Conservation (phyloP, 23 tunicate species). For the Styela clava region DNA sequence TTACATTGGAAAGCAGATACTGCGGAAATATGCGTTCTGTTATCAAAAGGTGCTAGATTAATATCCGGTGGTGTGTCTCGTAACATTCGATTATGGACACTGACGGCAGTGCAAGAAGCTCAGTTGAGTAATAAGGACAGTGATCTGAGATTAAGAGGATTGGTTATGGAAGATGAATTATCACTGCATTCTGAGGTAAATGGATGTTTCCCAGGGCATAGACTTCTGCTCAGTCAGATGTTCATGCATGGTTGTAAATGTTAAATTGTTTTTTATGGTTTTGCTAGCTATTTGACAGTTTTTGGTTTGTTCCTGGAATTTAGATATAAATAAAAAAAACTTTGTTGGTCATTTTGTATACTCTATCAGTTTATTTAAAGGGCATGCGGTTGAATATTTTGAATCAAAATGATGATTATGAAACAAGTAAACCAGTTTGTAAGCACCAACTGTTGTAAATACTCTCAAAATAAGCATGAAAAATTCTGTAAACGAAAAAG, state of each 20-base stretch:
- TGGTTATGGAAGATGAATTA: constrained; percentile 69
- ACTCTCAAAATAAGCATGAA: too few relatives aligned
- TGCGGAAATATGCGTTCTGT: constrained; percentile 55
- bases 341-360: too few relatives aligned
- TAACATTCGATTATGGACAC: constrained; percentile 55
- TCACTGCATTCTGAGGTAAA: constrained; percentile 57
- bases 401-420: too few relatives aligned
- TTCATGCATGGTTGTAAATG: neutral
- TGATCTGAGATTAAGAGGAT: constrained; percentile 1
- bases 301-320: too few relatives aligned
- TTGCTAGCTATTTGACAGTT: too few relatives aligned
- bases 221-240: neutral
- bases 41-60: constrained; percentile 42
- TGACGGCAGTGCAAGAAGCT: constrained; percentile 49
- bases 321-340: too few relatives aligned
- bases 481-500: too few relatives aligned
- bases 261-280: neutral
- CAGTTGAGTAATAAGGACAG: constrained; percentile 9
- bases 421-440: too few relatives aligned
- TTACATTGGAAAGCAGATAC: constrained; percentile 88
- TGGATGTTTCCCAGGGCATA: too few relatives aligned
- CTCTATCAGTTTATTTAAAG: too few relatives aligned
- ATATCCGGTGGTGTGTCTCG: constrained; percentile 69
- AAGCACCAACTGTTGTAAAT: too few relatives aligned
- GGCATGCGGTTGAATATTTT: too few relatives aligned